phyloP scores from a whole-genome alignment of 2,888 invertebrate genomes.

The Anaspis maculata region DNA sequence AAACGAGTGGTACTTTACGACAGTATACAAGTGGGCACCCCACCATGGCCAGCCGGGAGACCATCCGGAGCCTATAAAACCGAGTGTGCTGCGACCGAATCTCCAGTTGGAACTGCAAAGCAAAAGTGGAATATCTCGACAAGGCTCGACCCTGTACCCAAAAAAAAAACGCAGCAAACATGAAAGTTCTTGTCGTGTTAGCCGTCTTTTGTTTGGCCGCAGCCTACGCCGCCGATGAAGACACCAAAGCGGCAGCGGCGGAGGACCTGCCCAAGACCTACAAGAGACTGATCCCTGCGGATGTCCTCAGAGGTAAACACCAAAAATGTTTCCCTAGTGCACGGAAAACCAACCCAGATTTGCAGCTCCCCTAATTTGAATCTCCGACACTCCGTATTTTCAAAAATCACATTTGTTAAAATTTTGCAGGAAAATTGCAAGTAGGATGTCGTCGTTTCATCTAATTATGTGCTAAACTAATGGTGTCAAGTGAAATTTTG shows the following conservation, averaged over 20 bases:
- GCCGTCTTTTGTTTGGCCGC: conserved; percentile 46
- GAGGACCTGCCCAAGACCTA: conserved; percentile 59
- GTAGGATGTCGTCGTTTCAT: no score
- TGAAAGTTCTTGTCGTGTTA: conserved; percentile 48
- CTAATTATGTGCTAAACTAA: no score
- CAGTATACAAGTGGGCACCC: no score
- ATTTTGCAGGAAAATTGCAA: no score
- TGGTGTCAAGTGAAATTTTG: no score
- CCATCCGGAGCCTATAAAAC: background rate
- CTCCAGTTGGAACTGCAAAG: background rate
- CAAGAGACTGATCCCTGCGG: conserved; percentile 79
- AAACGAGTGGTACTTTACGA: no score
- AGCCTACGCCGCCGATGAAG: conserved; percentile 46
- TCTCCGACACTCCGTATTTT: no score
- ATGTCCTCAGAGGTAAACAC: conserved; percentile 72
- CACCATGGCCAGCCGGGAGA: background rate
- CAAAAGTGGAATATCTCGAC: background rate
- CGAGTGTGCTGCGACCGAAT: background rate
- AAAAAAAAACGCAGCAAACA: no score
- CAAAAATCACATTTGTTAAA: no score
- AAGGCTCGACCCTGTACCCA: background rate
- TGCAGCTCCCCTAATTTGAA: no score
- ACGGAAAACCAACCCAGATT: no score
- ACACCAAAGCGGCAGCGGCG: conserved; percentile 39
- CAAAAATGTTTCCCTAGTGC: no score